Evolutionary conservation across 2,888 invertebrate genomes (phyloP).

Genomic region (Scelioninae gen. 2): DNA sequence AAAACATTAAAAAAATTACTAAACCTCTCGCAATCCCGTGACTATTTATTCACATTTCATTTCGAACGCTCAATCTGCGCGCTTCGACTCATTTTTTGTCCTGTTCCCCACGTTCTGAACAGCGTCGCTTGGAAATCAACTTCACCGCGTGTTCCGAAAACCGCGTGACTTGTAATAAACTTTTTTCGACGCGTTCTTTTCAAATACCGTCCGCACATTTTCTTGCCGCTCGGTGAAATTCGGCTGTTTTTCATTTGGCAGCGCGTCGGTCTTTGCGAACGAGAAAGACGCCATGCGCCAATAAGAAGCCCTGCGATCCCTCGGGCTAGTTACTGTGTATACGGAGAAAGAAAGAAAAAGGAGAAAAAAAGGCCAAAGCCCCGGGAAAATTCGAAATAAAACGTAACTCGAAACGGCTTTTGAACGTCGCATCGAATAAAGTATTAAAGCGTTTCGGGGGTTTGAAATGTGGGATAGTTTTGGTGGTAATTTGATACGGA

Average conservation of each 20-base stretch:
- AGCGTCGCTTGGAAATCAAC: too few relatives aligned
- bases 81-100: too few relatives aligned
- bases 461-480: conserved; percentile 47
- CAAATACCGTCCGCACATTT: too few relatives aligned
- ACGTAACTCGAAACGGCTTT: conserved; percentile 48
- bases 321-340: conserved; percentile 13
- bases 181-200: conserved; percentile 8
- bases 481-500: conserved; percentile 53
- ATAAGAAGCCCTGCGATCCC: conserved; percentile 26
- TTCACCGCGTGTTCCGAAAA: too few relatives aligned
- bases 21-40: too few relatives aligned
- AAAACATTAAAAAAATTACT: too few relatives aligned
- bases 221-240: background rate
- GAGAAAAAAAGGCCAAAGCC: conserved; percentile 26
- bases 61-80: too few relatives aligned
- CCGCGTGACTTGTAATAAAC: too few relatives aligned
- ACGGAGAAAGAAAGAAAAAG: too few relatives aligned
- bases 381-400: conserved; percentile 44
- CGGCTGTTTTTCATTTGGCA: conserved; percentile 13
- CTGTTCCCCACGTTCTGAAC: too few relatives aligned
- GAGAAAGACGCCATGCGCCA: conserved; percentile 8
- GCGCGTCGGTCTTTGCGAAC: conserved; percentile 4
- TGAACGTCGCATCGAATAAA: conserved; percentile 36
- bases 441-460: conserved; percentile 38
- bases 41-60: too few relatives aligned